phyloP scores from a whole-genome alignment of 2,113 vertebrate species.

The Jacana jacana region DNA sequence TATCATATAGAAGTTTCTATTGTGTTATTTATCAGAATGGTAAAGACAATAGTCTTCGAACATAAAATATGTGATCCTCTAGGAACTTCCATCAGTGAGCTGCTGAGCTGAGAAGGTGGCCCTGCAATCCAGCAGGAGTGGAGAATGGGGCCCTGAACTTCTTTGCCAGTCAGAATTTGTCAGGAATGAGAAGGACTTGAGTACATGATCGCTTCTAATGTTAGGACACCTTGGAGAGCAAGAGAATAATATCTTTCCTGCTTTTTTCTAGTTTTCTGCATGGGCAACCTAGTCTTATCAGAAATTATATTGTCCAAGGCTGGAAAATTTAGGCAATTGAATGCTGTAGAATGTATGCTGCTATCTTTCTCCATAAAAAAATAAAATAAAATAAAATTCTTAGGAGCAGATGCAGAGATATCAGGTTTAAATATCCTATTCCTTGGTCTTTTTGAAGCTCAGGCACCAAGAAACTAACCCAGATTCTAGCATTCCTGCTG shows the following conservation, averaged over 20 bases:
- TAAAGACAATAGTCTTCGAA: neutral
- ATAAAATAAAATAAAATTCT: neutral
- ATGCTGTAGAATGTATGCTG: neutral
- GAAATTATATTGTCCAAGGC: neutral
- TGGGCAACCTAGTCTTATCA: neutral
- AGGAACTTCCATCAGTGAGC: neutral
- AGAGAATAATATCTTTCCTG: neutral
- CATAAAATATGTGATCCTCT: neutral
- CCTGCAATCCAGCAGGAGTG: neutral
- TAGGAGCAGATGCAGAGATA: neutral
- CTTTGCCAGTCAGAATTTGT: neutral
- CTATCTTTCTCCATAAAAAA: neutral
- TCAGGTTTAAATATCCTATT: neutral
- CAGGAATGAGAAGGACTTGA: neutral
- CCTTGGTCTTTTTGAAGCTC: neutral
- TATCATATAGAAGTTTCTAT: neutral
- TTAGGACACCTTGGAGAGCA: neutral
- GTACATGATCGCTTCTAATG: neutral
- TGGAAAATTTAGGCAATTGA: neutral
- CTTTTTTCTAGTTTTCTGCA: neutral
- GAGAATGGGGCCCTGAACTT: neutral
- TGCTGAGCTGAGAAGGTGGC: neutral
- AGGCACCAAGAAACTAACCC: neutral
- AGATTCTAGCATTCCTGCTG: neutral
- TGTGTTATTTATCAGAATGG: neutral